Conservation (phyloP, 1,140 invertebrate species). For the Chironomus tepperi region DNA sequence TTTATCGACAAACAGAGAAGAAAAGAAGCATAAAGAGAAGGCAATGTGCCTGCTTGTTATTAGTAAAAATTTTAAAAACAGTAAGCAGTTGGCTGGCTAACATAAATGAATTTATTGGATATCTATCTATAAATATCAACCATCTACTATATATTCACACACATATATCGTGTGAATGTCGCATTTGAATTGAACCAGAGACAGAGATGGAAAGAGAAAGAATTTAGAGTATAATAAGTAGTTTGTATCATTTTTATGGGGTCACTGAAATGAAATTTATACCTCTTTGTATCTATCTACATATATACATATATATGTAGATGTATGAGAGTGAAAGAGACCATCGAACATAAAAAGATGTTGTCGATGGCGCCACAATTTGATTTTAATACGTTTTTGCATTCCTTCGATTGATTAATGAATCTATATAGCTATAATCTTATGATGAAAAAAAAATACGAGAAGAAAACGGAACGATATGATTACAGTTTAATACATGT, state of each 20-base stretch:
- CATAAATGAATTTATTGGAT: not conserved
- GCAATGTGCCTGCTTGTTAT: not conserved
- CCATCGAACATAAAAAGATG: not conserved
- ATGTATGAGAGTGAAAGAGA: too few relatives aligned
- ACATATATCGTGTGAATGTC: not conserved
- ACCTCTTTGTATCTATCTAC: too few relatives aligned
- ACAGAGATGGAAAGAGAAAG: conserved; percentile 11
- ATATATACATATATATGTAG: too few relatives aligned
- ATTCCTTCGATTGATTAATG: conserved; percentile 18
- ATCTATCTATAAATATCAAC: not conserved
- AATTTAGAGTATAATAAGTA: not conserved
- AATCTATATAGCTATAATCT: not conserved
- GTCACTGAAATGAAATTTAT: too few relatives aligned
- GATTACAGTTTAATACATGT: conserved; percentile 21
- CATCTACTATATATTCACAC: not conserved
- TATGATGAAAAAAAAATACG: not conserved
- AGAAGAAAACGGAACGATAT: conserved; percentile 11
- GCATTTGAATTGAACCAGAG: not conserved
- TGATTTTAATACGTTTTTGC: conserved; percentile 15
- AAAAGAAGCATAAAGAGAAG: too few relatives aligned
- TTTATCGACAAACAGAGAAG: not conserved
- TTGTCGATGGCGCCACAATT: conserved; percentile 14
- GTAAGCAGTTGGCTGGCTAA: not conserved
- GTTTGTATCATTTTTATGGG: too few relatives aligned
- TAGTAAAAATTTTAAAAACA: not conserved